Evolutionary conservation across 2,113 vertebrate genomes (phyloP).

Genomic region (Chiloscyllium plagiosum): DNA sequence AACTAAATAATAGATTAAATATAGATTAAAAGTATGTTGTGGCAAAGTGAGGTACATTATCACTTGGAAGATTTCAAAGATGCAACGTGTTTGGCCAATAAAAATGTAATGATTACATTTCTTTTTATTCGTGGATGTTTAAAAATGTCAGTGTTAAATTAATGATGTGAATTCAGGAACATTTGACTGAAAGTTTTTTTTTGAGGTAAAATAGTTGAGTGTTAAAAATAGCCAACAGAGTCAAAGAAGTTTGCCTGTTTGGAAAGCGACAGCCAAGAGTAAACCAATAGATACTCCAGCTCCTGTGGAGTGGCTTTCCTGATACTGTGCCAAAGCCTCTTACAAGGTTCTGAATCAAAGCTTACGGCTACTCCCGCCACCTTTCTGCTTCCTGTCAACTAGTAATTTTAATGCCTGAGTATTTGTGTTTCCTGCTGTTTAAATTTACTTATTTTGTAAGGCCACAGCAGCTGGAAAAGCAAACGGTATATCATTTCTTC

Average conservation of each 20-base stretch:
- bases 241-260: conserved; percentile 61
- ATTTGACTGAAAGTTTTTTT: background rate
- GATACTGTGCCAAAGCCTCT: conserved; percentile 65
- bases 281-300: conserved; percentile 59
- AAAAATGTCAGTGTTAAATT: background rate
- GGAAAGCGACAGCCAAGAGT: conserved; percentile 61
- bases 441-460: conserved; percentile 65
- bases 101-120: background rate
- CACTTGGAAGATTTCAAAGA: background rate
- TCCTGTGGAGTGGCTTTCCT: conserved; percentile 66
- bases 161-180: background rate
- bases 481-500: conserved; percentile 51
- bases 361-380: conserved; percentile 55
- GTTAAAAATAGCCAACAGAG: conserved; percentile 53
- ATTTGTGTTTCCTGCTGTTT: conserved; percentile 67
- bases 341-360: conserved; percentile 62
- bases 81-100: too few species aligned
- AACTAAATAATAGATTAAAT: too few species aligned
- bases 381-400: conserved; percentile 60
- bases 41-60: too few species aligned
- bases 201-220: conserved; percentile 43
- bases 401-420: conserved; percentile 56
- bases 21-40: background rate
- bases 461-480: conserved; percentile 62
- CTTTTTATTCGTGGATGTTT: background rate